These are phyloP conservation scores for Sigmodon hispidus DNA, from an alignment of 2,113 vertebrate genomes.

Conservation along the genomic window DNA sequence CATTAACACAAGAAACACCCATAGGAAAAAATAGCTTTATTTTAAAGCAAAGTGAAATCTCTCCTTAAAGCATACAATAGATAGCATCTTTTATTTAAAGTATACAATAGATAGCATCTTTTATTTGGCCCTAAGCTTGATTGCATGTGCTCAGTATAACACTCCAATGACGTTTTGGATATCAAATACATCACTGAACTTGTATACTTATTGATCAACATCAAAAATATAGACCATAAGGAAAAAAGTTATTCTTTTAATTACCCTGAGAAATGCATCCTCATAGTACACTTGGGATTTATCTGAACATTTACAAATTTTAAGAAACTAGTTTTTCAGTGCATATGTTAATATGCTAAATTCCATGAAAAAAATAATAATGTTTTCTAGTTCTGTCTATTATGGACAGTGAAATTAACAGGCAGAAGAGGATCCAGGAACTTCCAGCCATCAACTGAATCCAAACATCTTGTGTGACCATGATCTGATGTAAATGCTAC, in stretches of 20 bases:
- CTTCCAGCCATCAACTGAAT: constrained; percentile 14
- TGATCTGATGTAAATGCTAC: neutral
- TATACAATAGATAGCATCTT: constrained; percentile 25
- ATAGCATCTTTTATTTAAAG: constrained; percentile 43
- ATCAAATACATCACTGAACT: constrained; percentile 17
- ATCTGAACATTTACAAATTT: constrained; percentile 43
- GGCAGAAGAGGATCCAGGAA: neutral
- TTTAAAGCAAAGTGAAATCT: constrained; percentile 62
- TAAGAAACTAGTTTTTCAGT: constrained; percentile 54
- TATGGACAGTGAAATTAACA: neutral
- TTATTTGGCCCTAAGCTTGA: constrained; percentile 34
- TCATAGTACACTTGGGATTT: constrained; percentile 13
- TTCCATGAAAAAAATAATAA: constrained; percentile 32
- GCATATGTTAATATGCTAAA: constrained; percentile 21
- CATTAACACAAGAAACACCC: constrained; percentile 39
- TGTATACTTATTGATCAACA: neutral
- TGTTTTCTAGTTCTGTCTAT: constrained; percentile 41
- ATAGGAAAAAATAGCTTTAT: constrained; percentile 71
- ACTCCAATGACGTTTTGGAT: constrained; percentile 38
- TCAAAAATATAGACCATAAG: constrained; percentile 33
- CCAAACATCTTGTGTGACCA: constrained; percentile 9
- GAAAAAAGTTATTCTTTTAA: neutral
- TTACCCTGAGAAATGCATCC: constrained; percentile 64
- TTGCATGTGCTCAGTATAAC: neutral
- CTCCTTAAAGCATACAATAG: constrained; percentile 35